These are phyloP conservation scores for Astyanax mexicanus DNA, from an alignment of 2,797 vertebrate genomes.

Conservation along the genomic window DNA sequence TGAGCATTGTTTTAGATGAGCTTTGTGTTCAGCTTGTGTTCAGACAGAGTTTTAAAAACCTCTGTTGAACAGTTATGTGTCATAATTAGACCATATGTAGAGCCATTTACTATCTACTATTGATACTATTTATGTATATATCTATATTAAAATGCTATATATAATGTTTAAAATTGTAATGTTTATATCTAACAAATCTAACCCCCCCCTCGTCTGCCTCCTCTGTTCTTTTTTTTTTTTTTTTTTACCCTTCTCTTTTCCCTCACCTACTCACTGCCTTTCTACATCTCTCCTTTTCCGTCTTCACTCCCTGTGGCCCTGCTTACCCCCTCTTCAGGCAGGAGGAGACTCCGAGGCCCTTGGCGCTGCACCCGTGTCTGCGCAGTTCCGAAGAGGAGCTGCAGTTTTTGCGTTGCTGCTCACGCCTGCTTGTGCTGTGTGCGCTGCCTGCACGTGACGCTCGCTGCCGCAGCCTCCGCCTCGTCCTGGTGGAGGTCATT, in stretches of 20 bases:
- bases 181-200: neutral
- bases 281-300: neutral
- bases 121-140: too few species aligned
- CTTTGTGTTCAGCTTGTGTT: too few species aligned
- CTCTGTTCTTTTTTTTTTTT: neutral
- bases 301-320: neutral
- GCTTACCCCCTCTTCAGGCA: slow-evolving; percentile 73
- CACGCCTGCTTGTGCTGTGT: slow-evolving; percentile 90
- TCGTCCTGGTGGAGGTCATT: slow-evolving; percentile 95
- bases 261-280: neutral
- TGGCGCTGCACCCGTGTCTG: slow-evolving; percentile 91
- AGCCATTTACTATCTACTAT: too few species aligned
- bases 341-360: slow-evolving; percentile 89
- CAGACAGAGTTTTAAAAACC: too few species aligned
- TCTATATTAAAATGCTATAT: too few species aligned
- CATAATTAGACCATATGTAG: too few species aligned
- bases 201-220: neutral
- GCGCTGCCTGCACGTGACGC: slow-evolving; percentile 91
- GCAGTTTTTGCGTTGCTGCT: slow-evolving; percentile 90
- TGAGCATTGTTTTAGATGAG: too few species aligned
- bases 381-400: slow-evolving; percentile 87
- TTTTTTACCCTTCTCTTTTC: neutral
- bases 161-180: too few species aligned
- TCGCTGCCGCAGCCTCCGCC: slow-evolving; percentile 89
- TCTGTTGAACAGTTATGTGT: too few species aligned